phyloP scores from a whole-genome alignment of 2,113 vertebrate species.

The Rhabdomys dilectus region DNA sequence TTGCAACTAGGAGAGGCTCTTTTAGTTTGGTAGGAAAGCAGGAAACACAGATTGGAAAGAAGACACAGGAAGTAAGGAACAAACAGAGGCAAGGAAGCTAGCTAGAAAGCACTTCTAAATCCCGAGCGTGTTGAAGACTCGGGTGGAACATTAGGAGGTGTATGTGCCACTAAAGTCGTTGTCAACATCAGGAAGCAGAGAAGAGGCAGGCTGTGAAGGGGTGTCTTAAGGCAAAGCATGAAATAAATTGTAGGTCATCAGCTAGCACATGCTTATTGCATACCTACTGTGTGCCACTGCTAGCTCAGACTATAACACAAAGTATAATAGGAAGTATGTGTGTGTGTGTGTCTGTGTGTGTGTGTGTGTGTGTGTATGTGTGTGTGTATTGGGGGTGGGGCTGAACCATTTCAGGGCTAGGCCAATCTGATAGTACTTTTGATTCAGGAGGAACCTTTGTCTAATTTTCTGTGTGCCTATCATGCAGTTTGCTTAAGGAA shows the following conservation, averaged over 20 bases:
- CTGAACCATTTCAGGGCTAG: slow-evolving; percentile 18
- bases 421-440: slow-evolving; percentile 25
- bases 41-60: neutral
- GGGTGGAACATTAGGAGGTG: neutral
- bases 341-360: neutral
- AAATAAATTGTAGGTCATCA: neutral
- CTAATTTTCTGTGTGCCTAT: neutral
- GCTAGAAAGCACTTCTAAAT: neutral
- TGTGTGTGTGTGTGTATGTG: too few relatives aligned
- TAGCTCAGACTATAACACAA: neutral
- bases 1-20: neutral
- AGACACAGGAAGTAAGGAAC: neutral
- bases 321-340: slow-evolving; percentile 73
- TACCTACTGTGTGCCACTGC: slow-evolving; percentile 20
- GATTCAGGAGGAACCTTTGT: slow-evolving; percentile 22
- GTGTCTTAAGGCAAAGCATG: neutral
- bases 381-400: slow-evolving; percentile 26
- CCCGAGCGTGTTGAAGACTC: neutral
- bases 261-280: neutral
- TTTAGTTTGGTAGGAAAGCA: slow-evolving; percentile 29
- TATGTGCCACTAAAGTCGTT: neutral
- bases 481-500: slow-evolving; percentile 28
- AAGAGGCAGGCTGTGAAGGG: neutral
- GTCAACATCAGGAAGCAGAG: neutral
- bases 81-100: neutral